These are phyloP conservation scores for Lithophane leautieri DNA, from an alignment of 2,888 invertebrate species.

Conservation along the genomic window DNA sequence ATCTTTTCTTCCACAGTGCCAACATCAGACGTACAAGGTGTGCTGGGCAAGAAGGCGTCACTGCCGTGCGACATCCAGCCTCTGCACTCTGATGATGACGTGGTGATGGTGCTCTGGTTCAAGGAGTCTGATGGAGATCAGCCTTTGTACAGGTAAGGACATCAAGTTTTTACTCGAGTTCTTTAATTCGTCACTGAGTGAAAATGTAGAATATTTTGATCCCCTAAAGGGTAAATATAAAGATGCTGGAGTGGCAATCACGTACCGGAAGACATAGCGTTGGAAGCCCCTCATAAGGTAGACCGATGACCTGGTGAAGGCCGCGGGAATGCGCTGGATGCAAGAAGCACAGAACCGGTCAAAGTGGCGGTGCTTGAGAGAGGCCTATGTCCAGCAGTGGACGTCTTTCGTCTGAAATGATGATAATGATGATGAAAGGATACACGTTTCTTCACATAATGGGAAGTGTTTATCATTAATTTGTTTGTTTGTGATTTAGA, in stretches of 20 bases:
- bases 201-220: background rate
- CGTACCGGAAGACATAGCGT: too few relatives aligned
- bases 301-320: too few relatives aligned
- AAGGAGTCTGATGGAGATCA: constrained; percentile 96
- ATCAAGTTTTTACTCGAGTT: background rate
- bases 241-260: too few relatives aligned
- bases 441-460: background rate
- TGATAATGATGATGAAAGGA: too few relatives aligned
- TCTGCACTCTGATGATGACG: constrained; percentile 94
- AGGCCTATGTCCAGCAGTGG: too few relatives aligned
- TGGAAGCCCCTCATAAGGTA: too few relatives aligned
- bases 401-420: too few relatives aligned
- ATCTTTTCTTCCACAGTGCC: constrained; percentile 91
- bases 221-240: background rate
- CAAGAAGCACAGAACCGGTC: too few relatives aligned
- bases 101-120: constrained; percentile 97
- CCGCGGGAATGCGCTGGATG: too few relatives aligned
- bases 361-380: too few relatives aligned
- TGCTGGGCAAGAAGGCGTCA: constrained; percentile 94
- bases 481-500: background rate
- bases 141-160: constrained; percentile 94
- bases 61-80: constrained; percentile 97
- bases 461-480: background rate
- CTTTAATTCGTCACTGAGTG: too few relatives aligned
- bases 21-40: constrained; percentile 95